phyloP scores from a whole-genome alignment of 2,888 invertebrate genomes.

The Drosophila rellima region DNA sequence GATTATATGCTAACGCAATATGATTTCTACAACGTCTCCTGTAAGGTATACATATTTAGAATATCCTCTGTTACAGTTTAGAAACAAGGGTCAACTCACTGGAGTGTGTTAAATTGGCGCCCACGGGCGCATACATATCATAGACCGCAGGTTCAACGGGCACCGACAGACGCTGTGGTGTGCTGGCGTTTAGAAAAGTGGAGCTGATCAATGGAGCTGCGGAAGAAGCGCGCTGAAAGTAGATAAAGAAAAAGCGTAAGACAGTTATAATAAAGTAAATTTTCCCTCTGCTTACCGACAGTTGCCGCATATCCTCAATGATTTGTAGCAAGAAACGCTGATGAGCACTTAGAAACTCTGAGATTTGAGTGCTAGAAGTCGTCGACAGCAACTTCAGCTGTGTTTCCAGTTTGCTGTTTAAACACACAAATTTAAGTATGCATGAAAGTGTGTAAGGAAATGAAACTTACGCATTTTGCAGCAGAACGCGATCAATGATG shows the following conservation, averaged over 20 bases:
- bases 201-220: constrained; percentile 68
- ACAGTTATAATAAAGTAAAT: not conserved
- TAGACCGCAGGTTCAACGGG: constrained; percentile 16
- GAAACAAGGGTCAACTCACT: constrained; percentile 57
- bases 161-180: constrained; percentile 78
- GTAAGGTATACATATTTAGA: too few species aligned
- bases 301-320: constrained; percentile 83
- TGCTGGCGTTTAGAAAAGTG: constrained; percentile 81
- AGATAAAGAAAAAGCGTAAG: not conserved
- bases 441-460: not conserved
- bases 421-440: not conserved
- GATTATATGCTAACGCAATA: not conserved
- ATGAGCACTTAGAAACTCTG: constrained; percentile 82
- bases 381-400: constrained; percentile 75
- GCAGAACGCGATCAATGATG: constrained; percentile 81
- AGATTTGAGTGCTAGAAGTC: constrained; percentile 77
- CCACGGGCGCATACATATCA: constrained; percentile 60
- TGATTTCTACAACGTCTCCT: too few species aligned
- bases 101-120: constrained; percentile 76
- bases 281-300: constrained; percentile 72
- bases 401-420: constrained; percentile 78
- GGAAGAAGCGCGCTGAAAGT: constrained; percentile 37
- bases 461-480: constrained; percentile 80
- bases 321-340: constrained; percentile 82
- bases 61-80: not conserved